Evolutionary conservation across 2,888 invertebrate species (phyloP).

Genomic region (Limnephilus marmoratus): DNA sequence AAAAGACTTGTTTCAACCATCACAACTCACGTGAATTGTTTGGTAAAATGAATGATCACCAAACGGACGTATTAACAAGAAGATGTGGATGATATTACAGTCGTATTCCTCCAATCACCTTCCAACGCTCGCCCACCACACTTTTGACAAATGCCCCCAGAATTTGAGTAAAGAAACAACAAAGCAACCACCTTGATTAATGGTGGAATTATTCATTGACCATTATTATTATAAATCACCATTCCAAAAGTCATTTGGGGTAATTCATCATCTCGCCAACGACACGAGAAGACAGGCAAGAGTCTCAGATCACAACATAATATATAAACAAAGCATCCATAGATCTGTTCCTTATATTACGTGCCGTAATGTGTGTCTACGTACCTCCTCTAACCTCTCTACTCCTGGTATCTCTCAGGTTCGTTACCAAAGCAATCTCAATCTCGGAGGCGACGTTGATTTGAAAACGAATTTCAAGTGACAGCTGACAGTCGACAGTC

Average conservation of each 20-base stretch:
- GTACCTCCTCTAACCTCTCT: not conserved
- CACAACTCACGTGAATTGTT: not conserved
- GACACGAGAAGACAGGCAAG: slow-evolving; percentile 49
- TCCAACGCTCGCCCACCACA: slow-evolving; percentile 42
- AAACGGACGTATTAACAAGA: slow-evolving; percentile 7
- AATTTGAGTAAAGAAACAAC: slow-evolving; percentile 41
- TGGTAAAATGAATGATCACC: slow-evolving; percentile 15
- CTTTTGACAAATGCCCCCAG: slow-evolving; percentile 57
- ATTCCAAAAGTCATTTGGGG: slow-evolving; percentile 63
- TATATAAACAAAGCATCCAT: not conserved
- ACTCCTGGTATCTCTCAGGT: not conserved
- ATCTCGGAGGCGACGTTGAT: not conserved
- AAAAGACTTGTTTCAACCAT: not conserved
- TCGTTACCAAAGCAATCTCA: not conserved
- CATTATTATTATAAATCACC: slow-evolving; percentile 64
- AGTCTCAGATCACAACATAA: slow-evolving; percentile 9
- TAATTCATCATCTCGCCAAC: slow-evolving; percentile 62
- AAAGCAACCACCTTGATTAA: slow-evolving; percentile 56
- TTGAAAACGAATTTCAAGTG: slow-evolving; percentile 2
- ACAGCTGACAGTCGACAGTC: slow-evolving; percentile 2
- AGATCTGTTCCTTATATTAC: not conserved
- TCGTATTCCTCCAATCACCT: slow-evolving; percentile 38
- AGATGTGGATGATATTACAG: slow-evolving; percentile 3
- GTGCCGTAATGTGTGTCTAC: not conserved
- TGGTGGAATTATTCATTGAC: slow-evolving; percentile 64